Evolutionary conservation across 2,888 invertebrate species (phyloP).

Genomic region (Mythimna lalbum): DNA sequence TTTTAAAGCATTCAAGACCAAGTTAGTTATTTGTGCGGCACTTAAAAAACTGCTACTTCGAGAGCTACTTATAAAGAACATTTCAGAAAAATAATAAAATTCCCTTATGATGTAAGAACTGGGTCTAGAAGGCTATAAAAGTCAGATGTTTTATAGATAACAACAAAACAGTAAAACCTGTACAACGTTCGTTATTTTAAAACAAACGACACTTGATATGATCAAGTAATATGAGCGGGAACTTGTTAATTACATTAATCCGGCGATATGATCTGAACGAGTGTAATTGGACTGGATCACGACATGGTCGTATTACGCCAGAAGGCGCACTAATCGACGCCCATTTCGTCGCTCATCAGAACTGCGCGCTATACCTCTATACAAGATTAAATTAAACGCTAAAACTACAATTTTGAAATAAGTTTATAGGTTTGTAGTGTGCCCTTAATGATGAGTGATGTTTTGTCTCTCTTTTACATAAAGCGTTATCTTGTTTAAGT

Average conservation of each 20-base stretch:
- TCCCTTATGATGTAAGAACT: not conserved
- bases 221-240: slow-evolving; percentile 75
- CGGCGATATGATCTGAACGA: slow-evolving; percentile 77
- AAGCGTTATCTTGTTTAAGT: not conserved
- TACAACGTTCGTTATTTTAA: slow-evolving; percentile 70
- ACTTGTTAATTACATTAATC: slow-evolving; percentile 81
- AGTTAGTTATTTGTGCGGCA: too few relatives aligned
- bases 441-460: slow-evolving; percentile 8
- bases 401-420: slow-evolving; percentile 41
- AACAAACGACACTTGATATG: slow-evolving; percentile 74
- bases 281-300: slow-evolving; percentile 78
- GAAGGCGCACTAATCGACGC: slow-evolving; percentile 63
- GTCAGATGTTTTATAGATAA: not conserved
- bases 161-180: not conserved
- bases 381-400: slow-evolving; percentile 61
- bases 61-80: not conserved
- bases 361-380: slow-evolving; percentile 48
- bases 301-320: slow-evolving; percentile 69
- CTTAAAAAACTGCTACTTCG: too few relatives aligned
- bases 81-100: not conserved
- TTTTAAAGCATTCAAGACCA: too few relatives aligned
- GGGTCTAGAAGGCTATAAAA: not conserved
- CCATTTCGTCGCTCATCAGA: slow-evolving; percentile 53
- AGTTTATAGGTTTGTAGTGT: slow-evolving; percentile 23
- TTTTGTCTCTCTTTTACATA: not conserved